Base-by-base conservation (phyloP, 2,888 invertebrate species). In the Clistopyga incitator region DNA sequence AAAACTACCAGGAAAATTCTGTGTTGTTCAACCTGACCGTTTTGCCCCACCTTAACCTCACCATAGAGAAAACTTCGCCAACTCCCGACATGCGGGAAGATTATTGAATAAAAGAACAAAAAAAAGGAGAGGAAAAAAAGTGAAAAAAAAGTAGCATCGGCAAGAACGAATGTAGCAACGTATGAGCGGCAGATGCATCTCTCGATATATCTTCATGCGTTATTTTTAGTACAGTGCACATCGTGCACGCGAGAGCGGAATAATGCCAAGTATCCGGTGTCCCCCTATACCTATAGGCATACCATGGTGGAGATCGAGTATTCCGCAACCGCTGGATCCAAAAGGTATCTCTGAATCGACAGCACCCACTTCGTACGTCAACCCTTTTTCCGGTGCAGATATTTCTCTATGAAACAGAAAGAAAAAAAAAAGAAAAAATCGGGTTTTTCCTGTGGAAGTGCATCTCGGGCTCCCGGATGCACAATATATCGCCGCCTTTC, bases 391-490 rank as follows among this genome's bases (percentile, higher is more conserved):
- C 25, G 56, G 25, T 56, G 25, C 56, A 11, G 42, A 42, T 20
- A 42, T n/a, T 34, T 25, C n/a, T 42, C 42, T 13, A 20, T 23
- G 20, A 42, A 20, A n/a, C n/a, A n/a, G n/a, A n/a, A n/a, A n/a
- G n/a, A n/a, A n/a, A n/a, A 18, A 2, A 42, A 13, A 20, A 42
- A 61, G 34, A 61, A 61, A 61, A 61, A n/a, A 86, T 88, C 85
- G 59, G 82, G 81, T 86, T 86, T 89, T 89, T 88, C 86, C 56
- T 34, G 70, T 68, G 42, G 52, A 84, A 84, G 84, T 52, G 78
- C 76, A 85, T 78, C 54, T 68, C 82, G 50, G 38, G 23, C 13
- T 38, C 50, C 45, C 29, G 61, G 70, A 8, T 59, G 54, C n/a
- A 72, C 70, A 64, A 64, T 38, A 38, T 38, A 38, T 82, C 77